These are phyloP conservation scores for Catalaphyllia jardinei DNA, from an alignment of 64 coral and sea anemone species.

Conservation along the genomic window DNA sequence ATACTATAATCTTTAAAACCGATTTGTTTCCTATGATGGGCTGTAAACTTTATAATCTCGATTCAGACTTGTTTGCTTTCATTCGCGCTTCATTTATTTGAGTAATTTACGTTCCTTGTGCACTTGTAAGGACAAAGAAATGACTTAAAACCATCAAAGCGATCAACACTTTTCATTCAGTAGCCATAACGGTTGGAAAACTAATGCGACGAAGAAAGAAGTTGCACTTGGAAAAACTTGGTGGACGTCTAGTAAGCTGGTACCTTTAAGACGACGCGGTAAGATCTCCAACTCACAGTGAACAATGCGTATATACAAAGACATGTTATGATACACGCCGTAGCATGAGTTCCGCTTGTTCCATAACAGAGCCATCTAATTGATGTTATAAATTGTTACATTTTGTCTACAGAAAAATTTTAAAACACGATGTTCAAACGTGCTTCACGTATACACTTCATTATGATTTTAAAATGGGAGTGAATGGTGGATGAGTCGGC, in stretches of 20 bases:
- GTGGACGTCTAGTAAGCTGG: not conserved
- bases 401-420: too few relatives aligned
- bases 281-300: not conserved
- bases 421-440: too few relatives aligned
- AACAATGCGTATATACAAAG: not conserved
- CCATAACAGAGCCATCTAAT: not conserved
- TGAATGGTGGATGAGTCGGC: too few relatives aligned
- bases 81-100: not conserved
- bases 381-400: not conserved
- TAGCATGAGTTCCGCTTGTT: slow-evolving; percentile 5
- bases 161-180: not conserved
- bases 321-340: not conserved
- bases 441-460: too few relatives aligned
- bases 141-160: not conserved
- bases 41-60: not conserved
- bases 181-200: not conserved
- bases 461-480: too few relatives aligned
- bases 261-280: not conserved
- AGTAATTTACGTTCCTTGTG: not conserved
- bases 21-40: not conserved
- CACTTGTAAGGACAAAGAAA: not conserved
- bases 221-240: not conserved
- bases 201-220: not conserved
- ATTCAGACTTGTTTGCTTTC: not conserved
- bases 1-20: not conserved